Conservation (phyloP, 1,140 invertebrate genomes). For the Venustaconcha ellipsiformis region DNA sequence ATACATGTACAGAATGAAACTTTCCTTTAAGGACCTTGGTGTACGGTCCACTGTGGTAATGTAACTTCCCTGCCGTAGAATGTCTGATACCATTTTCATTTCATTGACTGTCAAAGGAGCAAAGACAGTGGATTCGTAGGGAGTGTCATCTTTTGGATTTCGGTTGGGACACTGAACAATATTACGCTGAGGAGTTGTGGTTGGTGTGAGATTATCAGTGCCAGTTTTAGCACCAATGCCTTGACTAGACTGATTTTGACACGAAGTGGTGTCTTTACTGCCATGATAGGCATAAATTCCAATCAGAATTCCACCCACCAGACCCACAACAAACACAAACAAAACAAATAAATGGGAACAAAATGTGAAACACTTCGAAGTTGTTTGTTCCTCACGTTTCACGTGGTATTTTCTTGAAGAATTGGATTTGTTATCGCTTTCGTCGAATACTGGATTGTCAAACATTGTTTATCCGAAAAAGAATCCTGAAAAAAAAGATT, state of each 20-base stretch:
- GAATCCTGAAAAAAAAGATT: no score
- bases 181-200: no score
- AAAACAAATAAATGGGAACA: conserved; percentile 8
- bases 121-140: conserved; percentile 5
- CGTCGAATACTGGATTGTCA: no score
- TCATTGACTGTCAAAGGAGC: conserved; percentile 38
- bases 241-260: no score
- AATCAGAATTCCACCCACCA: conserved; percentile 17
- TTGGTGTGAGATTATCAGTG: no score
- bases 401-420: no score
- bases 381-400: no score
- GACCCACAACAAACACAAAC: conserved; percentile 10
- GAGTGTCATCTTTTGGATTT: background rate
- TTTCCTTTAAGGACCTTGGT: conserved; percentile 13
- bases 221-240: no score
- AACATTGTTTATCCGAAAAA: no score
- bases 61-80: conserved; percentile 4
- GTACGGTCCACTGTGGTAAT: no score
- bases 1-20: conserved; percentile 32
- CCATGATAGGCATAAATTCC: conserved; percentile 26
- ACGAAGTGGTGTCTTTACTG: background rate
- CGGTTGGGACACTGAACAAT: background rate
- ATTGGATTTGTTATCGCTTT: no score
- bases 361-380: no score
- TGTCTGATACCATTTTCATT: conserved; percentile 27